Evolutionary conservation across 2,888 invertebrate species (phyloP).

Genomic region (Anoplius nigerrimus): DNA sequence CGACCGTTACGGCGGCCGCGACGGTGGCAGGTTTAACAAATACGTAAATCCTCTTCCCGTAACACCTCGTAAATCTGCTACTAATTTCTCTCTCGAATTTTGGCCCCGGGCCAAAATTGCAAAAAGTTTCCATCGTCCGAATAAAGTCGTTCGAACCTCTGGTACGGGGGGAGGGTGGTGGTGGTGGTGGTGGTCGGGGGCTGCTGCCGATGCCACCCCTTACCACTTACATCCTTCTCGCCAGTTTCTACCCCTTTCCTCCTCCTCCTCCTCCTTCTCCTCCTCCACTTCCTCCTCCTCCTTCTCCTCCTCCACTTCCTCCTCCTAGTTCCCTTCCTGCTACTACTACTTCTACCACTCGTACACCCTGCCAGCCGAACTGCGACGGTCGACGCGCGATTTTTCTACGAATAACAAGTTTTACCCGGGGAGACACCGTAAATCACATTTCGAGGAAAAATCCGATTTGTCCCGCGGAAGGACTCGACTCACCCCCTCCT

Average conservation of each 20-base stretch:
- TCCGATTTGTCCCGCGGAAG: conserved; percentile 1
- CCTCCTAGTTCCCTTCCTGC: neutral
- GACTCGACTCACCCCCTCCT: too few relatives aligned
- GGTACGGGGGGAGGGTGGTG: too few relatives aligned
- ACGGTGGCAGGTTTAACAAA: conserved; percentile 52
- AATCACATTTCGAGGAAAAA: conserved; percentile 3
- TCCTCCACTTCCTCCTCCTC: neutral
- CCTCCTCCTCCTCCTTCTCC: conserved; percentile 9
- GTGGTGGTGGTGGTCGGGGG: conserved; percentile 11
- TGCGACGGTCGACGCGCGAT: conserved; percentile 10
- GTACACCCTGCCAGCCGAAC: too few relatives aligned
- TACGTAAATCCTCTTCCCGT: conserved; percentile 56
- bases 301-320: neutral
- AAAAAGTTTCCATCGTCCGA: conserved; percentile 42
- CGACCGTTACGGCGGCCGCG: conserved; percentile 11
- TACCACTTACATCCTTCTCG: neutral
- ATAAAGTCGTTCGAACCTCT: conserved; percentile 51
- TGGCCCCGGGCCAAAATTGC: conserved; percentile 54
- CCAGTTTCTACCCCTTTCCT: neutral
- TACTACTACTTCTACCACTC: too few relatives aligned
- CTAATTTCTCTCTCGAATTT: conserved; percentile 57
- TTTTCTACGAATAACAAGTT: conserved; percentile 28
- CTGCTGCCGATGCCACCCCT: conserved; percentile 1
- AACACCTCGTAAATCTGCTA: conserved; percentile 62
- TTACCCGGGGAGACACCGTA: conserved; percentile 25